Conservation (phyloP, 2,113 vertebrate genomes). For the Epinephelus moara region DNA sequence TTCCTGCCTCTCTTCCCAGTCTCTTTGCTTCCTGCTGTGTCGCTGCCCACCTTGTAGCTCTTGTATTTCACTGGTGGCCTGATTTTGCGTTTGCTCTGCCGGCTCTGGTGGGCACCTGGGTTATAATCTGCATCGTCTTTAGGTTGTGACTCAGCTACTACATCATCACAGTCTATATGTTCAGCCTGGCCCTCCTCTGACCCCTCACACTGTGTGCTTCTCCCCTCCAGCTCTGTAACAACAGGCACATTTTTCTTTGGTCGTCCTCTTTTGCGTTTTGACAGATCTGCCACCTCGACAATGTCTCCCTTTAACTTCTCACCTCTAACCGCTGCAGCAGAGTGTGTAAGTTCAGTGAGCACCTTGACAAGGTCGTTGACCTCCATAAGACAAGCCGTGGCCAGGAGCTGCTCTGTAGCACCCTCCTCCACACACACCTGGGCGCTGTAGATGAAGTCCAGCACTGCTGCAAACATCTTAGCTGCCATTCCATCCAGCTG, state of each 20-base stretch:
- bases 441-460: constrained; percentile 96
- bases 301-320: background rate
- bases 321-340: background rate
- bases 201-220: background rate
- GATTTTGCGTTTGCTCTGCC: constrained; percentile 90
- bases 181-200: background rate
- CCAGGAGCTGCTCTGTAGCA: constrained; percentile 88
- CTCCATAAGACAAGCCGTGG: constrained; percentile 90
- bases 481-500: constrained; percentile 91
- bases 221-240: background rate
- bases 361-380: constrained; percentile 90
- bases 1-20: constrained; percentile 84
- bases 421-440: constrained; percentile 87
- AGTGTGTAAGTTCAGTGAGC: constrained; percentile 79
- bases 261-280: constrained; percentile 91
- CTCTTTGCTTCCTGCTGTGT: constrained; percentile 82
- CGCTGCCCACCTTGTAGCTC: constrained; percentile 88
- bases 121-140: constrained; percentile 82
- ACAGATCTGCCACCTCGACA: background rate
- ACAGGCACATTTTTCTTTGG: constrained; percentile 83
- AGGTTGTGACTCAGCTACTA: constrained; percentile 37
- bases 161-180: constrained; percentile 55
- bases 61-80: constrained; percentile 89
- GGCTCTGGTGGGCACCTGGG: constrained; percentile 78
- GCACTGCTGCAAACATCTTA: constrained; percentile 86